A percentile compares a stretch with the other conserved stretches of the same genome.
Evolutionary conservation across 2,797 vertebrate genomes (phyloP).

Genomic region (Crenichthys baileyi): DNA sequence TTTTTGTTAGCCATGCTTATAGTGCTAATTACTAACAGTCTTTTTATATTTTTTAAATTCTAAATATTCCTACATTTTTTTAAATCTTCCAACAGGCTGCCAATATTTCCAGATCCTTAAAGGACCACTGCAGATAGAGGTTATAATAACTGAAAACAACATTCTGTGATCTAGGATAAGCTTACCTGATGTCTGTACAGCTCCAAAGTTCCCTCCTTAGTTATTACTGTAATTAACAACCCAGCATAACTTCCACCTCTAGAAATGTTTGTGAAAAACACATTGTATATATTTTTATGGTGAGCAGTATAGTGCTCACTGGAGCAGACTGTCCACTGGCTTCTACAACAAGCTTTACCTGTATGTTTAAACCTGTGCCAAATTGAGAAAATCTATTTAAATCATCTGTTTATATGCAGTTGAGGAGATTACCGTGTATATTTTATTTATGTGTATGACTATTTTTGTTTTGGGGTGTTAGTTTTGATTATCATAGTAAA

Average conservation of each 20-base stretch:
- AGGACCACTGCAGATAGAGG: background rate
- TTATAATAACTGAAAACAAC: background rate
- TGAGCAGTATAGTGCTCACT: background rate
- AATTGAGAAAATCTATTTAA: background rate
- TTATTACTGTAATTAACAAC: background rate
- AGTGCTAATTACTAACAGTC: background rate
- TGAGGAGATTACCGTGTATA: background rate
- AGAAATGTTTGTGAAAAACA: background rate
- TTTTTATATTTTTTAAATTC: background rate
- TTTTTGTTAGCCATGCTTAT: background rate
- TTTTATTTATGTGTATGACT: background rate
- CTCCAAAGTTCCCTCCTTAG: background rate
- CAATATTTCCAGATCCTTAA: background rate
- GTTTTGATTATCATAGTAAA: background rate
- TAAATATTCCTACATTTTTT: background rate
- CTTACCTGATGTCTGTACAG: background rate
- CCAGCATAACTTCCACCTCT: background rate
- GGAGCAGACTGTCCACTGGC: no score
- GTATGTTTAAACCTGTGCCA: background rate
- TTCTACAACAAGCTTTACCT: no score
- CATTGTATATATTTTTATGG: background rate
- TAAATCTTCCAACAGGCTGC: background rate
- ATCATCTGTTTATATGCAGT: background rate
- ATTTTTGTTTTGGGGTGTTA: background rate
- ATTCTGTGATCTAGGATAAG: no score